Evolutionary conservation across 2,888 invertebrate genomes (phyloP).

Genomic region (Eupithecia centaureata): DNA sequence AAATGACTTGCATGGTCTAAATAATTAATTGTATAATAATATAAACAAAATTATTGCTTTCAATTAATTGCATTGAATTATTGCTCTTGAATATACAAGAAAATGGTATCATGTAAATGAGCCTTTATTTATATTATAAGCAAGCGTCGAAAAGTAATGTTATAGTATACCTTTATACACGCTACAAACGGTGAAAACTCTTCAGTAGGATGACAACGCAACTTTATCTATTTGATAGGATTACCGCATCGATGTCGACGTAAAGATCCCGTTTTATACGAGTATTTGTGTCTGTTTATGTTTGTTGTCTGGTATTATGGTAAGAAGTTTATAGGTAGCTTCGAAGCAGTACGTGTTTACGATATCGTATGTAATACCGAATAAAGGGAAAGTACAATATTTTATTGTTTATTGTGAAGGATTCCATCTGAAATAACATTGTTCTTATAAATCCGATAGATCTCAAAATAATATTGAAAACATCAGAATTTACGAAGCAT

Average conservation of each 20-base stretch:
- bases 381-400: slow-evolving; percentile 10
- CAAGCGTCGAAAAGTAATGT: no score
- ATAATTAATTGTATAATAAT: no score
- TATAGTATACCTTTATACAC: background rate
- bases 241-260: slow-evolving; percentile 26
- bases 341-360: slow-evolving; percentile 3
- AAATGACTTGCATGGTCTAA: no score
- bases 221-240: slow-evolving; percentile 39
- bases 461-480: background rate
- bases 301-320: slow-evolving; percentile 22
- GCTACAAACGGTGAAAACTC: background rate
- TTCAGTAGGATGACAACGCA: background rate
- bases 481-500: background rate
- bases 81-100: no score
- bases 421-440: background rate
- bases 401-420: slow-evolving; percentile 13
- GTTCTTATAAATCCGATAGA: background rate
- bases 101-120: no score
- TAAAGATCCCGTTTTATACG: slow-evolving; percentile 36
- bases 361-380: background rate
- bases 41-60: no score
- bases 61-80: no score
- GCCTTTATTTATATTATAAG: no score
- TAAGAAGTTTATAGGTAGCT: slow-evolving; percentile 28
- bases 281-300: slow-evolving; percentile 25